These are phyloP conservation scores for Antechinus stuartii DNA, from an alignment of 2,113 vertebrate species.

Conservation along the genomic window DNA sequence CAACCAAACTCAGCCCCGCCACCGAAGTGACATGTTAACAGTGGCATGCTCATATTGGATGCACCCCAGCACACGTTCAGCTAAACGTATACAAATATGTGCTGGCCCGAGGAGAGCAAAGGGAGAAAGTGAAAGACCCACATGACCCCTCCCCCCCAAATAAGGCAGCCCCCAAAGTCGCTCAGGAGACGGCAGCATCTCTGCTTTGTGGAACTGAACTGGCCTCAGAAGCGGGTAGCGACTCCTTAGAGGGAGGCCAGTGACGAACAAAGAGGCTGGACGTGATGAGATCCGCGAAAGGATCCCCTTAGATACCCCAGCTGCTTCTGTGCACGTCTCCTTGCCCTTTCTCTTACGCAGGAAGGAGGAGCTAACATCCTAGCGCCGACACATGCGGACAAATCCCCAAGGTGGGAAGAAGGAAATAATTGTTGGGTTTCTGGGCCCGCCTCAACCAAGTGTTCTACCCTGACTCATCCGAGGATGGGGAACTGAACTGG, in stretches of 20 bases:
- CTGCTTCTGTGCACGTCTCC: constrained; percentile 56
- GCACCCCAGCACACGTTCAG: background rate
- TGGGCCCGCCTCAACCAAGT: constrained; percentile 68
- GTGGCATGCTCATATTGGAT: background rate
- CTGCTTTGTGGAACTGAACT: background rate
- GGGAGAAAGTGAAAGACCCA: background rate
- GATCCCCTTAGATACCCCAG: background rate
- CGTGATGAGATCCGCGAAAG: background rate
- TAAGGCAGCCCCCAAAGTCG: background rate
- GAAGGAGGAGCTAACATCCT: constrained; percentile 25
- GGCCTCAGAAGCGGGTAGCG: background rate
- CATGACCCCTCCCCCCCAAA: background rate
- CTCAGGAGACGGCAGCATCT: background rate
- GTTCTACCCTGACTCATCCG: background rate
- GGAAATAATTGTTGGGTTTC: constrained; percentile 70
- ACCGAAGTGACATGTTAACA: background rate
- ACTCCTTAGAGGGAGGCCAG: background rate
- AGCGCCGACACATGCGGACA: background rate
- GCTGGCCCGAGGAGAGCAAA: background rate
- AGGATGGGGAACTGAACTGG: background rate
- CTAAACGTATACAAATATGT: background rate
- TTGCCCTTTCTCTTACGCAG: background rate
- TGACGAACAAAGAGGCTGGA: background rate
- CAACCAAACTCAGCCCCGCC: background rate
- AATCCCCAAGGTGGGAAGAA: background rate